Conservation (phyloP, 1,140 invertebrate species). For the Ceratosolen fusciceps region DNA sequence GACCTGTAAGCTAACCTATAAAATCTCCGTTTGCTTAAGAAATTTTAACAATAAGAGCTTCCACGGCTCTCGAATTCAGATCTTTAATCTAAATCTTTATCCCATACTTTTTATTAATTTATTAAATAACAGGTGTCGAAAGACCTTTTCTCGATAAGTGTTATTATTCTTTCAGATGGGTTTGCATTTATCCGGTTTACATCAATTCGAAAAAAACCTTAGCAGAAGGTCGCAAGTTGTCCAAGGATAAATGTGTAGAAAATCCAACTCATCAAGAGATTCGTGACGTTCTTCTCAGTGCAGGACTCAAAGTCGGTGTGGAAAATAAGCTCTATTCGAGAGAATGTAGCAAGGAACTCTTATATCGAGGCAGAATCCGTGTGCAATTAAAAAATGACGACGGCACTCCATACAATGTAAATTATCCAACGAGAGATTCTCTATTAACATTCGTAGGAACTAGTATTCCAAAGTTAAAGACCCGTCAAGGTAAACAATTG, state of each 20-base stretch:
- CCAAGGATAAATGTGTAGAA: constrained; percentile 90
- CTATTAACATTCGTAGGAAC: constrained; percentile 84
- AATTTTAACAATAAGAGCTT: too few species aligned
- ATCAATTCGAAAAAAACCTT: constrained; percentile 94
- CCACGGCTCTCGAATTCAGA: background rate
- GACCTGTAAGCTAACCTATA: background rate
- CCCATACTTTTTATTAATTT: background rate
- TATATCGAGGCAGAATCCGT: constrained; percentile 88
- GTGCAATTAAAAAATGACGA: constrained; percentile 95
- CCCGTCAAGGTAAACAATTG: constrained; percentile 74
- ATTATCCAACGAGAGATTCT: constrained; percentile 84
- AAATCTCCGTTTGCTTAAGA: too few species aligned
- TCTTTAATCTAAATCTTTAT: background rate
- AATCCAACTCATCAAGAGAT: constrained; percentile 96
- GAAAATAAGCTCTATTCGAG: constrained; percentile 96
- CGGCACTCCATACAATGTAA: constrained; percentile 81
- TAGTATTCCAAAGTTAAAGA: constrained; percentile 94
- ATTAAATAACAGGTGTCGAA: too few species aligned
- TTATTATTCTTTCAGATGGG: constrained; percentile 84
- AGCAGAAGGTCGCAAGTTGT: constrained; percentile 87
- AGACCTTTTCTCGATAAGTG: background rate
- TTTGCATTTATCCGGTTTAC: constrained; percentile 97
- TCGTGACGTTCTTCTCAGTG: constrained; percentile 87
- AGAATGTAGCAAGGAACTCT: constrained; percentile 89
- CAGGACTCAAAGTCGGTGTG: constrained; percentile 87